These are phyloP conservation scores for Cerastoderma edule DNA, from an alignment of 2,888 invertebrate genomes.

Conservation along the genomic window DNA sequence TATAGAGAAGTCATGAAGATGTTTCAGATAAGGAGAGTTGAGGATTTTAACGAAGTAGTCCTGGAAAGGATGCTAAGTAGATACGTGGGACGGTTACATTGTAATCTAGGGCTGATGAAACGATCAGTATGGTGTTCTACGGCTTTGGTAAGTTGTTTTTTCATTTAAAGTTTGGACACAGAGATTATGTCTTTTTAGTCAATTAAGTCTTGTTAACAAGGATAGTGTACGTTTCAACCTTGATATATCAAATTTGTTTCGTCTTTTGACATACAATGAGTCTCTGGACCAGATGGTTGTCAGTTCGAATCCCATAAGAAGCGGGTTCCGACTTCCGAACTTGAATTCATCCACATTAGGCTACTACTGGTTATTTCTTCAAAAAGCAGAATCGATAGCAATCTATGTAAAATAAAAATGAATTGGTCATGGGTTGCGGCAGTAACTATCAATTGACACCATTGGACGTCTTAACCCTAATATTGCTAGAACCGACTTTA, in stretches of 20 bases:
- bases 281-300: too few species aligned
- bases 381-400: too few species aligned
- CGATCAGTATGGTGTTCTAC: slow-evolving; percentile 29
- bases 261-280: too few species aligned
- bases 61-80: slow-evolving; percentile 38
- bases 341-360: too few species aligned
- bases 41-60: slow-evolving; percentile 51
- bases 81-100: slow-evolving; percentile 41
- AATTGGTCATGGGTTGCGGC: too few species aligned
- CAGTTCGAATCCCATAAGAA: neutral
- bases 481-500: too few species aligned
- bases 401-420: too few species aligned
- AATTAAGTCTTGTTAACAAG: neutral
- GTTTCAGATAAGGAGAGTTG: slow-evolving; percentile 34
- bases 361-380: too few species aligned
- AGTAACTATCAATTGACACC: too few species aligned
- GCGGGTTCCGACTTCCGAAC: neutral
- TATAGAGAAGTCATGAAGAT: slow-evolving; percentile 52
- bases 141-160: slow-evolving; percentile 36
- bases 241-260: neutral
- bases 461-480: too few species aligned
- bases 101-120: slow-evolving; percentile 16
- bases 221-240: neutral
- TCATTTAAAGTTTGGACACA: neutral
- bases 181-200: neutral